phyloP scores from a whole-genome alignment of 2,888 invertebrate species.

The Brachypalpus laphriformis region DNA sequence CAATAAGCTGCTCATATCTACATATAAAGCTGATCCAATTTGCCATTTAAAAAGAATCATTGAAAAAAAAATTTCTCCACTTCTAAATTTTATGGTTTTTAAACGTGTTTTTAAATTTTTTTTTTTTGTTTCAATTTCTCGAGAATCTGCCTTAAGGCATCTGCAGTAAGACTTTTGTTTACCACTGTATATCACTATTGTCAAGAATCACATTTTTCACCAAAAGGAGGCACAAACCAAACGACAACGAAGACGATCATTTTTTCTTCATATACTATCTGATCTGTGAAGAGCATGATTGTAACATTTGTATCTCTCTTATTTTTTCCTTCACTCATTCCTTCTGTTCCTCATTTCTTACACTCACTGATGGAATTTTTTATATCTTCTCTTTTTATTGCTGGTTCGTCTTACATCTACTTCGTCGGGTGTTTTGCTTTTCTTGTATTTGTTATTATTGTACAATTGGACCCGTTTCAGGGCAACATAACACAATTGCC shows the following conservation, averaged over 20 bases:
- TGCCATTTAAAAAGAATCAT: too few species aligned
- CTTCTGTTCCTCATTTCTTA: neutral
- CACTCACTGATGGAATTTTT: constrained; percentile 2
- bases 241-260: neutral
- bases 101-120: too few species aligned
- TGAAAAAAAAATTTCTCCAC: too few species aligned
- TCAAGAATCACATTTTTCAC: constrained; percentile 23
- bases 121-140: too few species aligned
- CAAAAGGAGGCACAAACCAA: constrained; percentile 22
- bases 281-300: constrained; percentile 32
- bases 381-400: neutral
- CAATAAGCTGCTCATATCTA: too few species aligned
- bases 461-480: constrained; percentile 46
- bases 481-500: constrained; percentile 22
- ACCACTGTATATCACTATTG: constrained; percentile 1
- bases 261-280: neutral
- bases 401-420: constrained; percentile 3
- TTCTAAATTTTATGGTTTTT: too few species aligned
- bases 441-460: constrained; percentile 34
- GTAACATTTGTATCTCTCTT: constrained; percentile 23
- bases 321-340: neutral
- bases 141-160: too few species aligned
- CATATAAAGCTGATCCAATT: too few species aligned
- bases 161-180: neutral
- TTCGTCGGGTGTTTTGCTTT: neutral